Evolutionary conservation across 2,888 invertebrate genomes (phyloP).

Genomic region (Acleris literana): DNA sequence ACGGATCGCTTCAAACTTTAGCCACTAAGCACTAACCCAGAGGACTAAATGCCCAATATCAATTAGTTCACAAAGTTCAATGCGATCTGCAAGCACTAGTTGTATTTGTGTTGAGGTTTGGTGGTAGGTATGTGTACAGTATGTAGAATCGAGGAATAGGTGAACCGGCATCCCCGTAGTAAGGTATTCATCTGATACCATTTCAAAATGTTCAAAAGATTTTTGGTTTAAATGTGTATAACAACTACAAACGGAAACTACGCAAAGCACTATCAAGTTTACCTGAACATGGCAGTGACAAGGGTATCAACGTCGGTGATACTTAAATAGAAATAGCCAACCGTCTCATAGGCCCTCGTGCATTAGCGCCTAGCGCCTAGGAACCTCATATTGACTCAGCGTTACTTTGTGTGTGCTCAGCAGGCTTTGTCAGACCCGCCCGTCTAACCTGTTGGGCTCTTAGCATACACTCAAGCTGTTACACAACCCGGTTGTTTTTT

Average conservation of each 20-base stretch:
- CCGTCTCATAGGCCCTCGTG: slow-evolving; percentile 54
- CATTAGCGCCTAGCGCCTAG: slow-evolving; percentile 71
- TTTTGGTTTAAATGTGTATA: neutral
- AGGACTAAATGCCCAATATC: too few species aligned
- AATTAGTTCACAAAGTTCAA: too few species aligned
- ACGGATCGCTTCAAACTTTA: too few species aligned
- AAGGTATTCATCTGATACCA: too few species aligned
- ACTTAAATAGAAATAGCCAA: slow-evolving; percentile 28
- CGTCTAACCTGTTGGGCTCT: slow-evolving; percentile 62
- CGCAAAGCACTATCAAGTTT: slow-evolving; percentile 33
- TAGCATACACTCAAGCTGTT: slow-evolving; percentile 49
- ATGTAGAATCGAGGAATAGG: too few species aligned
- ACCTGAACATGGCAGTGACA: slow-evolving; percentile 32
- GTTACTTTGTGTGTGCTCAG: slow-evolving; percentile 67
- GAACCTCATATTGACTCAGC: slow-evolving; percentile 64
- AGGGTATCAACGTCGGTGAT: slow-evolving; percentile 24
- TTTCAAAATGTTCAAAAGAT: too few species aligned
- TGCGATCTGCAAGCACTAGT: too few species aligned
- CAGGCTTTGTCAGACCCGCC: slow-evolving; percentile 61
- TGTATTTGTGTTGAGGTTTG: too few species aligned
- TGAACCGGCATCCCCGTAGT: too few species aligned
- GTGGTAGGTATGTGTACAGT: too few species aligned
- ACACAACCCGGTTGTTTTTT: slow-evolving; percentile 44
- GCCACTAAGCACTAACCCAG: too few species aligned
- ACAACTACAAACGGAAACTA: slow-evolving; percentile 8